Evolutionary conservation across 1,140 invertebrate genomes (phyloP), one percentile per base, ranked within the genome.

Genomic region (Drosophila ogumai): DNA sequence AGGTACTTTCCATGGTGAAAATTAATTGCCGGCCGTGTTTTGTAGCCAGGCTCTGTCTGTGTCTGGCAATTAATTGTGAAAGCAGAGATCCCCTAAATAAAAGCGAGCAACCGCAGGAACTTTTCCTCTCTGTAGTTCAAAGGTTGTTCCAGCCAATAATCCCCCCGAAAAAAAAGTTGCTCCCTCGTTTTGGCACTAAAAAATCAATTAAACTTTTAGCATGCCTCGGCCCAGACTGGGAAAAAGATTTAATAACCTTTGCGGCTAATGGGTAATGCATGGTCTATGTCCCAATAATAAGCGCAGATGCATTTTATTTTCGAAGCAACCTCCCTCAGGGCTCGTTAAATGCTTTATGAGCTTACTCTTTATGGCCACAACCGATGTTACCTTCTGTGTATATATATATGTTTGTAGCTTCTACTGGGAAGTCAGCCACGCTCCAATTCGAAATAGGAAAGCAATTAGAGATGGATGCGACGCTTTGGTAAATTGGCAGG

Each of bases 1-100:
- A 84, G 71, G 81, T 90, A 90, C 81, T 88, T 88, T 88, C 85
- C 85, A 85, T 90, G 81, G 85, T 90, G 85, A 78, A 88, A 88
- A 88, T 88, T 88, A 88, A 88, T 88, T 90, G 85, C 85, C 38
- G 63, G 40, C 81, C 69, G 61, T 82, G 82, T 55, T 55, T 87
- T 79, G 61, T 52, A 63, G 71, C 57, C 79, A 41, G 32, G 56
- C 36, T 65, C 49, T 60, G 44, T 63, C 46, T 57, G 50, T 63
- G 74, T 46, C 84, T 66, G 54, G 46, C 74, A 81, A 84, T 88
- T 88, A 88, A 88, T 88, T 88, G 85, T 25, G 85, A 78, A 81
- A 85, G 76, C 76, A 79, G 55, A 61, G 55, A 61, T 77, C 75
- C 57, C 34, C 64, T 57, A 65, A 68, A 76, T 36, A 76, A 34